These are phyloP conservation scores for Oxycera nigricornis DNA, from an alignment of 2,888 invertebrate genomes.

Conservation along the genomic window DNA sequence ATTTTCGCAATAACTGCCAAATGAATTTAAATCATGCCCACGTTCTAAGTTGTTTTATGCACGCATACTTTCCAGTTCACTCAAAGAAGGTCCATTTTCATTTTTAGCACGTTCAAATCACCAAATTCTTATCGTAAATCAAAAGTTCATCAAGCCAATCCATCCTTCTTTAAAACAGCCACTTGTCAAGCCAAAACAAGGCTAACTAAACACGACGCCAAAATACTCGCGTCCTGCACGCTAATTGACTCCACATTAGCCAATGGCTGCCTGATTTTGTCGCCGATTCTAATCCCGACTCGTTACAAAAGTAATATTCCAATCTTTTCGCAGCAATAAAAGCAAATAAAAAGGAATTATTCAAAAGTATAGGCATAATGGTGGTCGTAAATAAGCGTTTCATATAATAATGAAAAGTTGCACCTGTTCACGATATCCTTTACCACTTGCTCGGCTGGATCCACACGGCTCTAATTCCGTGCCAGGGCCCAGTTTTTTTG, in stretches of 20 bases:
- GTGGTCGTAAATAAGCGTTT: conserved; percentile 26
- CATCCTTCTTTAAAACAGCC: no score
- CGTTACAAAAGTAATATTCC: conserved; percentile 14
- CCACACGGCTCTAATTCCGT: not conserved
- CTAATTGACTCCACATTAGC: conserved; percentile 28
- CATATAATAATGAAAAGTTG: conserved; percentile 34
- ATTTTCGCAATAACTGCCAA: no score
- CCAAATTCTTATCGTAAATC: no score
- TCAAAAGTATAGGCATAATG: conserved; percentile 17
- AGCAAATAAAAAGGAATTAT: conserved; percentile 14
- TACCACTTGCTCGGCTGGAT: not conserved
- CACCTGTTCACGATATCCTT: conserved; percentile 25
- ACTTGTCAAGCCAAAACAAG: not conserved
- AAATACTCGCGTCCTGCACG: conserved; percentile 1
- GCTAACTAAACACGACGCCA: conserved; percentile 20
- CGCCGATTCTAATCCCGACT: not conserved
- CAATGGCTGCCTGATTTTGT: conserved; percentile 25
- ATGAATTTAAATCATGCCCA: no score
- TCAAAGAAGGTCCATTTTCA: no score
- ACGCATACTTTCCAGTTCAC: no score
- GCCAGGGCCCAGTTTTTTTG: conserved; percentile 5
- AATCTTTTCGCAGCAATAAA: conserved; percentile 19
- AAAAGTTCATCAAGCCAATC: no score
- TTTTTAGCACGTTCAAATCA: no score
- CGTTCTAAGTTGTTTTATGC: no score